Evolutionary conservation across 2,113 vertebrate species (phyloP), one percentile per base, ranked within the genome.

Genomic region (Vulpes lagopus): DNA sequence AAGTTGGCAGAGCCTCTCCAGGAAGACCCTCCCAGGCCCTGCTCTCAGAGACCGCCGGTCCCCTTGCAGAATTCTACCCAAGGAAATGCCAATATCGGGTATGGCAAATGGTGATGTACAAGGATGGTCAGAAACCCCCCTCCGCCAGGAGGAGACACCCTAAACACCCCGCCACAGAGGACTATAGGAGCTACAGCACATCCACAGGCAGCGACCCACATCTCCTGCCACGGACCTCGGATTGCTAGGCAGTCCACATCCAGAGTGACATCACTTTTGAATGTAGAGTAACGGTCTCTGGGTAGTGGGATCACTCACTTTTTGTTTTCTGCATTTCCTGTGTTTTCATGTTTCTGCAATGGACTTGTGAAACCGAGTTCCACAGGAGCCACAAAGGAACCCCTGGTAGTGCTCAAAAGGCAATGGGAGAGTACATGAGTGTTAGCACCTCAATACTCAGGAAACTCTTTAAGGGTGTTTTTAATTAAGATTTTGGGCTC

Each of bases 351-450:
- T 12, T 89, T 69, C 79, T 35, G 53, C 38, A 53, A 53, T 7
- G 15, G 51, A 82, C 38, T 30, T 5, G 35, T 30, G 65, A 89
- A 32, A 30, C 49, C 67, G 67, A 76, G 76, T 67, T 65, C 30
- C 35, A 65, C 8, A 51, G 65, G 30, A 53, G 17, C 27, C 49
- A 79, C 30, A 6, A 55, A 20, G 12, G 74, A 9, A 76, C 25
- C 27, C 14, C 27, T 2, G 0, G 27, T 1, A 17, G 27, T 2
- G 10, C 76, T 79, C 76, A 2, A 53, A 22, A 79, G 30, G 30
- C 51, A 19, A 2, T 5, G 9, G 8, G 1, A 8, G 17, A 79
- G 43, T 2, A 53, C 51, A 19, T 1, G 8, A 30, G 49, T 20
- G 76, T 14, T 5, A 10, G 16, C 30, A 1, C 51, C 1, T 32